phyloP scores from a whole-genome alignment of 2,113 vertebrate genomes.

The Mesembrinibis cayennensis region DNA sequence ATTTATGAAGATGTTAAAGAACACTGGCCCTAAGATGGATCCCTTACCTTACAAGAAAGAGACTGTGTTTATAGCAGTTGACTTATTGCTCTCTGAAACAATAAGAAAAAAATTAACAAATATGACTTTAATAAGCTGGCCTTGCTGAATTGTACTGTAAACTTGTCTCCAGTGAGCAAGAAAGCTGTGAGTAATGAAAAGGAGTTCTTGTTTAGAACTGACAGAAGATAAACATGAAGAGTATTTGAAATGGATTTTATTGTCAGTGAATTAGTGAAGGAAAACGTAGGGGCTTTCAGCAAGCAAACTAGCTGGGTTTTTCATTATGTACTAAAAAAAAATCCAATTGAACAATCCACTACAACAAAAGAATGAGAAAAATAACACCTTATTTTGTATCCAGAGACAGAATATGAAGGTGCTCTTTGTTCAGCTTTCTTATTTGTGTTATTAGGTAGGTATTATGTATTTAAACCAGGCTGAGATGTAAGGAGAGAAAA shows the following conservation, averaged over 20 bases:
- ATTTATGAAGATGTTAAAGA: too few species aligned
- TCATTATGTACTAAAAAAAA: background rate
- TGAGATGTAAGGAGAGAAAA: background rate
- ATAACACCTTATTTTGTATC: background rate
- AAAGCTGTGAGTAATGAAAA: background rate
- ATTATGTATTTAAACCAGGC: background rate
- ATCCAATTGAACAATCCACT: background rate
- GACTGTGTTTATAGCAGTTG: background rate
- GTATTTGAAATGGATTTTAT: background rate
- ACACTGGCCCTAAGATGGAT: too few species aligned
- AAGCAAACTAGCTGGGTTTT: background rate
- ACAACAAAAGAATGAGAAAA: background rate
- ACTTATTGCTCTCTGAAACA: background rate
- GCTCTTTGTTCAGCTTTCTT: background rate
- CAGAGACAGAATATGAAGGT: background rate
- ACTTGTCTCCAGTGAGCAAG: background rate
- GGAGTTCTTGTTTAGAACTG: background rate
- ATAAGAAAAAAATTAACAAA: background rate
- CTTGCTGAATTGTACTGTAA: background rate
- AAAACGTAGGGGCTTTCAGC: background rate
- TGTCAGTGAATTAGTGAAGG: background rate
- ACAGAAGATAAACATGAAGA: background rate
- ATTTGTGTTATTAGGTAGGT: background rate
- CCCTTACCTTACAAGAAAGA: background rate
- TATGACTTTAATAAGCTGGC: background rate